phyloP scores from a whole-genome alignment of 2,888 invertebrate genomes.

The Emmelina monodactyla region DNA sequence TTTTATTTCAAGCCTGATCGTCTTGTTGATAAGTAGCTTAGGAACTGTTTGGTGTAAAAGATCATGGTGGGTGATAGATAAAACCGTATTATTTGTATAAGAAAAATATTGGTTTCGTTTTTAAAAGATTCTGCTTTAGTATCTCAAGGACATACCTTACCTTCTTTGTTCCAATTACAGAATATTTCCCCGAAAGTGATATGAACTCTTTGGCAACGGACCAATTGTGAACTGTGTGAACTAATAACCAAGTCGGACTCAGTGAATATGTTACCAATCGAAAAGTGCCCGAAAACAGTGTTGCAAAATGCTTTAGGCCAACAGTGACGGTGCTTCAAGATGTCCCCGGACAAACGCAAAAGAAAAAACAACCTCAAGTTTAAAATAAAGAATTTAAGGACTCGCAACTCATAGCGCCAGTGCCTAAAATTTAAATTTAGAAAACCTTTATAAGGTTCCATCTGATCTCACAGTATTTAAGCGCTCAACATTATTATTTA shows the following conservation, averaged over 20 bases:
- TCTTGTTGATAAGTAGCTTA: neutral
- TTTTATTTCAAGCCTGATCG: neutral
- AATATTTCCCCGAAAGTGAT: conserved; percentile 15
- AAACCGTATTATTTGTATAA: conserved; percentile 8
- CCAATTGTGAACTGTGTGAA: conserved; percentile 20
- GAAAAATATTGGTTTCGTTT: too few species aligned
- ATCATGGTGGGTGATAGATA: conserved; percentile 4
- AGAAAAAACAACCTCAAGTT: conserved; percentile 31
- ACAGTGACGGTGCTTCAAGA: conserved; percentile 40
- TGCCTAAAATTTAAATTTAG: conserved; percentile 8
- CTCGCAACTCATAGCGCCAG: conserved; percentile 22
- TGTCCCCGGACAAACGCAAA: conserved; percentile 56
- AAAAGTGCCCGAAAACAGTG: conserved; percentile 21
- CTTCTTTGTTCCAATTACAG: conserved; percentile 18
- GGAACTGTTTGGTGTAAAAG: neutral
- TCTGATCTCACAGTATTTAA: conserved; percentile 49
- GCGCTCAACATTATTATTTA: conserved; percentile 34
- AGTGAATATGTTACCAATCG: conserved; percentile 29
- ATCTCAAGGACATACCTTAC: conserved; percentile 18
- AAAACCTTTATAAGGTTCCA: conserved; percentile 14
- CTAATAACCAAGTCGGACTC: conserved; percentile 27
- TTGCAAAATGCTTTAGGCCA: conserved; percentile 16
- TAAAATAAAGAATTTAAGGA: conserved; percentile 24
- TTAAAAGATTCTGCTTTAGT: too few species aligned
- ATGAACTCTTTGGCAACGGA: conserved; percentile 20